Base-by-base conservation (phyloP, 2,797 vertebrate species). In the Dryobates pubescens region DNA sequence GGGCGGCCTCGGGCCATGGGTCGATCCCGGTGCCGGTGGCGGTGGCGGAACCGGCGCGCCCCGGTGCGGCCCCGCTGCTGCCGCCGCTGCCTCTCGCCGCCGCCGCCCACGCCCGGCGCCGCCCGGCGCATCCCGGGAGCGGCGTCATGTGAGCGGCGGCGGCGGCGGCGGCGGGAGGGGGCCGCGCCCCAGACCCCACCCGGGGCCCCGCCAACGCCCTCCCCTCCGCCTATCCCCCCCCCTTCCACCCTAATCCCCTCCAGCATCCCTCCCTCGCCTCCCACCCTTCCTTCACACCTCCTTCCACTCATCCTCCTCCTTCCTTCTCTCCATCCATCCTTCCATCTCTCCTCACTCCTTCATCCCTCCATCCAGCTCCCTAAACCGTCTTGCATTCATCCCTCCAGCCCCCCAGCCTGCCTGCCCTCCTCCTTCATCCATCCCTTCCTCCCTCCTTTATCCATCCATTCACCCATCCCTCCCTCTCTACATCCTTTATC, bases 51-150 rank as follows among this genome's bases (percentile, higher is more conserved):
- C 88, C 80, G 71, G 30, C 22, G 41, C 68, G 80, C 80, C 80
- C 9, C 68, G 81, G 32, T 75, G 72, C 75, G 88, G 82, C 71
- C 69, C 88, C 71, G 82, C 82, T 17, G 84, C 65, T 4, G 72
- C 83, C 12, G 41, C 89, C 26, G 72, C 67, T 68, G 84, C 88
- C 54, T 43, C 68, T 58, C 61, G 26, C 72, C 64, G 84, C 75
- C 67, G 69, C 75, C 75, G 82, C 88, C 82, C 88, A 81, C 82
- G 70, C 76, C 82, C 70, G 88, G 88, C 81, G 49, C 81, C 82
- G 81, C 88, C 88, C 88, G 76, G 88, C 88, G 82, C 82, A 81
- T 81, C 82, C 88, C 88, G 75, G 82, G 63, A 76, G 78, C 65
- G 77, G 83, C 71, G 82, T 77, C 88, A 86, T 75, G 64, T 70